Evolutionary conservation across 2,113 vertebrate species (phyloP).

Genomic region (Gracilinanus agilis): DNA sequence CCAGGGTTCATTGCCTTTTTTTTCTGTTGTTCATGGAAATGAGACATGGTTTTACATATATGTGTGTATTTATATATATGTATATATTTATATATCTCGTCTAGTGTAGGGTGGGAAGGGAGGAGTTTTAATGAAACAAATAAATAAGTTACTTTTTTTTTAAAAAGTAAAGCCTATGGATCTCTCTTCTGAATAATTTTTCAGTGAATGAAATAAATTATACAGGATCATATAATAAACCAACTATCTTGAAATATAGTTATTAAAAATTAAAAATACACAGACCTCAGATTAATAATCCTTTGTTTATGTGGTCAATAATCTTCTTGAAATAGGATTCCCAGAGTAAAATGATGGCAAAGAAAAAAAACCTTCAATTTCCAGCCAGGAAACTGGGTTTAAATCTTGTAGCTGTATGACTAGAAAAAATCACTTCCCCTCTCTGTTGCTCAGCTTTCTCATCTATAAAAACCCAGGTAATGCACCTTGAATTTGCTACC

Average conservation of each 20-base stretch:
- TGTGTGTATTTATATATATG: too few relatives aligned
- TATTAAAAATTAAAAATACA: background rate
- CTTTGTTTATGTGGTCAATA: background rate
- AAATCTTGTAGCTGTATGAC: background rate
- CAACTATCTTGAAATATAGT: background rate
- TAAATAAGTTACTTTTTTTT: too few relatives aligned
- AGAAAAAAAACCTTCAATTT: background rate
- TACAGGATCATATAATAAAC: background rate
- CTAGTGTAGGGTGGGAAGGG: too few relatives aligned
- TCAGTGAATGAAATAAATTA: background rate
- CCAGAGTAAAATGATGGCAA: background rate
- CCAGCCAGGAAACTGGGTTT: background rate
- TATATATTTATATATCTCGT: too few relatives aligned
- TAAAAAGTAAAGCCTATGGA: background rate
- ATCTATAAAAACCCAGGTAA: background rate
- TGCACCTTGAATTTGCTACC: background rate
- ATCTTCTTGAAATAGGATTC: background rate
- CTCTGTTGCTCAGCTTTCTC: background rate
- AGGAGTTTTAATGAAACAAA: too few relatives aligned
- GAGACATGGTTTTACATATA: too few relatives aligned
- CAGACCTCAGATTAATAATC: background rate
- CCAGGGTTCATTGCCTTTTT: background rate
- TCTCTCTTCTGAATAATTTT: background rate
- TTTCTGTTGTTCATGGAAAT: background rate
- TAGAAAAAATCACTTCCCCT: background rate